Evolutionary conservation across 2,797 vertebrate species (phyloP).

Genomic region (Gallinago stenura): DNA sequence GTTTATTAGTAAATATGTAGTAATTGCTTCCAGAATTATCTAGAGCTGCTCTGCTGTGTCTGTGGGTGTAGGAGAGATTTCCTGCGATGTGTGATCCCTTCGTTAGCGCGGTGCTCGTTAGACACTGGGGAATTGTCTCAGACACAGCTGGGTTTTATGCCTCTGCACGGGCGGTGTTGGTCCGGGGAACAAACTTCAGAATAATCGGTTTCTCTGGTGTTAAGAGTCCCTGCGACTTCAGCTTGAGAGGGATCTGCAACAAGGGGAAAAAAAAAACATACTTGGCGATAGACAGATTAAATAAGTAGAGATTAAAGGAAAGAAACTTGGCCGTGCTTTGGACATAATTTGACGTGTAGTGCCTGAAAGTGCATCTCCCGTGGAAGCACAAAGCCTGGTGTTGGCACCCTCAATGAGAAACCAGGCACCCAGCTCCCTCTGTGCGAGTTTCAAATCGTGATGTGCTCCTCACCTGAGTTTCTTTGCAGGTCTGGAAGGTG

Average conservation of each 20-base stretch:
- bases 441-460: rapidly evolving
- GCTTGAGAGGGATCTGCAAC: constrained; percentile 41
- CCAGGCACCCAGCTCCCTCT: rapidly evolving
- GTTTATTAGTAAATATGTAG: constrained; percentile 48
- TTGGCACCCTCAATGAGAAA: rapidly evolving
- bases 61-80: not conserved
- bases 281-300: not conserved
- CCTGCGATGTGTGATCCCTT: not conserved
- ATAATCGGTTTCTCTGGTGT: constrained; percentile 8
- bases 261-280: not conserved
- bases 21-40: constrained; percentile 41
- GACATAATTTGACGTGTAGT: rapidly evolving
- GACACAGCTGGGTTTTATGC: not conserved
- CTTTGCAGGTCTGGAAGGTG: constrained; percentile 84
- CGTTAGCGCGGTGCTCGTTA: not conserved
- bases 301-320: not conserved
- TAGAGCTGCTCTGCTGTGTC: not conserved
- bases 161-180: not conserved
- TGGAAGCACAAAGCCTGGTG: rapidly evolving
- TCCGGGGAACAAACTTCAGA: constrained; percentile 48
- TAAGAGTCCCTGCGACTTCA: not conserved
- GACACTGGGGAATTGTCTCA: not conserved
- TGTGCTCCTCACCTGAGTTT: constrained; percentile 80
- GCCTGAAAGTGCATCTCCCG: not conserved
- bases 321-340: rapidly evolving